Evolutionary conservation across 2,113 vertebrate species (phyloP).

Genomic region (Eudyptes chrysolophus): DNA sequence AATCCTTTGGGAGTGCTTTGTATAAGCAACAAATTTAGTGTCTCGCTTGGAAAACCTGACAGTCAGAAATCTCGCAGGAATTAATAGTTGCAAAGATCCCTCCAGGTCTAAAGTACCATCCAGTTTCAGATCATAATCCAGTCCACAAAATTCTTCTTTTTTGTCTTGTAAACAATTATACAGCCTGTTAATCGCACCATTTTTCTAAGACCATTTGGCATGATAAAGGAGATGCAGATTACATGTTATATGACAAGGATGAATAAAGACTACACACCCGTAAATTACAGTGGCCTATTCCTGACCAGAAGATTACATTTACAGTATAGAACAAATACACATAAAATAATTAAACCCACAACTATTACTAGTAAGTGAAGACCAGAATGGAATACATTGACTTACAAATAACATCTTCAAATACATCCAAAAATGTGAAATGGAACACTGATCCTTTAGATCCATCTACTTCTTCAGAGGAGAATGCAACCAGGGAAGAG

Average conservation of each 20-base stretch:
- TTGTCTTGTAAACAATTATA: background rate
- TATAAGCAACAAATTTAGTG: background rate
- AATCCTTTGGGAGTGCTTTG: background rate
- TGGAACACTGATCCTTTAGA: constrained; percentile 34
- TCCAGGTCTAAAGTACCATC: background rate
- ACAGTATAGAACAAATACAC: constrained; percentile 21
- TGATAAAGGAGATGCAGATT: background rate
- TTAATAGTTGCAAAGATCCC: background rate
- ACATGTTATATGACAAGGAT: background rate
- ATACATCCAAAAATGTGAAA: constrained; percentile 26
- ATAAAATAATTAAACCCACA: constrained; percentile 26
- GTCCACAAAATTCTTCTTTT: background rate
- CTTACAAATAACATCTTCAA: constrained; percentile 34
- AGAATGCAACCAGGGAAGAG: background rate
- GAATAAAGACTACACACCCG: background rate
- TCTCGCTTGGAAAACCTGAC: background rate
- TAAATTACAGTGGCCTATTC: constrained; percentile 2
- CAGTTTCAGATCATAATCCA: constrained; percentile 13
- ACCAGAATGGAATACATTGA: background rate
- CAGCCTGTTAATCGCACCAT: background rate
- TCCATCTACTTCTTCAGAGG: background rate
- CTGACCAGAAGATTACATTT: constrained; percentile 24
- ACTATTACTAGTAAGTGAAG: constrained; percentile 8
- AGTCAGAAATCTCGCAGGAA: background rate
- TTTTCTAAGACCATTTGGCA: background rate